Base-by-base conservation (phyloP, 1,140 invertebrate species). In the Leptopilina clavipes region DNA sequence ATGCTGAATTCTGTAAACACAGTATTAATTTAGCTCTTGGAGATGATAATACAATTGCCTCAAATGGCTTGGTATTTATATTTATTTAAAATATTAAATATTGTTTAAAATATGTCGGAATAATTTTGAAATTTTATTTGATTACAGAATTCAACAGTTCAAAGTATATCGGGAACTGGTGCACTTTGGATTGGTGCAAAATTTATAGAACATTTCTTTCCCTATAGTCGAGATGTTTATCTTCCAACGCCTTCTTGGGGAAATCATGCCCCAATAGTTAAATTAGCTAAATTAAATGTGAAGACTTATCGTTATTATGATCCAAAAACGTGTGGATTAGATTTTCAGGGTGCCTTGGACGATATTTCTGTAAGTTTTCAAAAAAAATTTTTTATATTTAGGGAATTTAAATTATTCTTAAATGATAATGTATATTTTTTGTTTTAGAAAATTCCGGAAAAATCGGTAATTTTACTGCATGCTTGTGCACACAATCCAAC, bases 401-500 rank as follows among this genome's bases (percentile, higher is more conserved):
- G 37, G 7, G 0, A 40, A 40, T 40, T 40, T 40, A 31, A 31
- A 31, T 31, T 31, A 40, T 40, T 40, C 0, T 40, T 40, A 40
- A 40, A 3, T 40, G n/a, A n/a, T n/a, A 7, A 3, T 72, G 0
- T 43, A 8, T 65, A 72, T 76, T 76, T 79, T 79, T 84, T 83
- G 80, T 84, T 92, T 92, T 22, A 97, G 95, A 97, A 97, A 93
- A 98, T 98, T 72, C 98, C 98, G 8, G 95, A 98, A 84, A 94
- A 94, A 75, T 96, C 98, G 7, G 94, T 99, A 31, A 95, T 99
- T 86, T 91, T 99, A 54, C 90, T 99, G 5, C 98, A 99, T 90
- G 98, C 98, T 12, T 99, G 98, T 92, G 99, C 99, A 40, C 99
- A 99, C 90, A 99, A 99, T 92, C 99, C 99, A 10, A 99, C 98